A percentile compares a stretch with the other conserved stretches of the same genome.
phyloP scores from a whole-genome alignment of 2,888 invertebrate genomes.

The Hofmannophila pseudospretella region DNA sequence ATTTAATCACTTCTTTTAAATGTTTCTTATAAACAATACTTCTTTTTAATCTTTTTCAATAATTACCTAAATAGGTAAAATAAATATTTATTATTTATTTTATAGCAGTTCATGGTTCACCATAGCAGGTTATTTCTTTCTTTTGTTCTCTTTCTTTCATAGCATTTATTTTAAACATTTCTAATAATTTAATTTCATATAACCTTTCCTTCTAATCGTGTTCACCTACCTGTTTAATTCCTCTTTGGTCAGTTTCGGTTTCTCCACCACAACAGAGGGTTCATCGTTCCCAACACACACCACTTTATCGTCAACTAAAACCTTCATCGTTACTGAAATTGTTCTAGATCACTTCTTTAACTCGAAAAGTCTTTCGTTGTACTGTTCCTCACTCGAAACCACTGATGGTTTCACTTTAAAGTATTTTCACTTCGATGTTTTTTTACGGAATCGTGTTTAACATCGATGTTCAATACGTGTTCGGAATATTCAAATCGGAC shows the following conservation, averaged over 20 bases:
- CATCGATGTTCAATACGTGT: constrained; percentile 33
- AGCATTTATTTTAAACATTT: no score
- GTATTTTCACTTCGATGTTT: constrained; percentile 16
- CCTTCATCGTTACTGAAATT: constrained; percentile 48
- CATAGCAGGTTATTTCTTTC: no score
- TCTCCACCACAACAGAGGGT: constrained; percentile 47
- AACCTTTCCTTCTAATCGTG: no score
- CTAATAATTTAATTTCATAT: no score
- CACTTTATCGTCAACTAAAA: constrained; percentile 59
- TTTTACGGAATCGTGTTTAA: constrained; percentile 37
- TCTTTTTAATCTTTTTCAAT: no score
- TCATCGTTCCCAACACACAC: constrained; percentile 55
- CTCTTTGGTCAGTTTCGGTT: constrained; percentile 52
- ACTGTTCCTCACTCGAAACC: constrained; percentile 1
- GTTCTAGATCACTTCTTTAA: constrained; percentile 8
- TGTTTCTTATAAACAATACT: no score
- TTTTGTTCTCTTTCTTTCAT: no score
- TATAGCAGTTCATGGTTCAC: no score
- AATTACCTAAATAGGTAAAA: no score
- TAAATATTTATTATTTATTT: no score
- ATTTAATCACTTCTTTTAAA: no score
- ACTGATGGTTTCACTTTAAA: constrained; percentile 1
- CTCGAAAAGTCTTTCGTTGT: constrained; percentile 4
- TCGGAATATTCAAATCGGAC: constrained; percentile 5
- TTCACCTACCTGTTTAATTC: constrained; percentile 60